Evolutionary conservation across 2,888 invertebrate species (phyloP).

Genomic region (Chaetoderma sp.): DNA sequence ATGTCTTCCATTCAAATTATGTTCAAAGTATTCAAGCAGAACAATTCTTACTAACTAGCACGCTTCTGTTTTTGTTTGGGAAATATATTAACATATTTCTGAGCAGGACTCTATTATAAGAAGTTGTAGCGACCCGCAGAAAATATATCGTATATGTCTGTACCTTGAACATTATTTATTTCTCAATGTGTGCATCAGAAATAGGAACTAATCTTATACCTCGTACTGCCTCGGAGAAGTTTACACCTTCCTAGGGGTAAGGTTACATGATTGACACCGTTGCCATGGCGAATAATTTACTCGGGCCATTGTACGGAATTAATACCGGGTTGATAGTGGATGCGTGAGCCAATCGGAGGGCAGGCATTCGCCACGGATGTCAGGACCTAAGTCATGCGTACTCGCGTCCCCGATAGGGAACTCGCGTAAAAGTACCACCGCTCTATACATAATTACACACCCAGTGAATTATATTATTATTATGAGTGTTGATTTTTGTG

Average conservation of each 20-base stretch:
- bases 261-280: conserved; percentile 63
- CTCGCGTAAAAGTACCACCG: not conserved
- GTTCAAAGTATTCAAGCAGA: no score
- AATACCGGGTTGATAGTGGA: not conserved
- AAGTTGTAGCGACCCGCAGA: no score
- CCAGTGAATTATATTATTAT: not conserved
- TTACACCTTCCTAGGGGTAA: conserved; percentile 45
- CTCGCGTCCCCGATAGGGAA: not conserved
- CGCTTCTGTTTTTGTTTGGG: no score
- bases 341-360: conserved; percentile 6
- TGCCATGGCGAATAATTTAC: conserved; percentile 60
- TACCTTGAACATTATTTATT: no score
- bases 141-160: no score
- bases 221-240: no score
- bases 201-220: no score
- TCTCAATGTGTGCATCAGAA: no score
- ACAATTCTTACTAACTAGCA: no score
- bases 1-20: no score
- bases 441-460: not conserved
- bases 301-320: conserved; percentile 14
- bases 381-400: not conserved
- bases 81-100: no score
- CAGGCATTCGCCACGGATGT: not conserved
- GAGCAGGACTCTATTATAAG: no score
- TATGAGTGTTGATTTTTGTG: not conserved